These are phyloP conservation scores for Aphodius granarius DNA, from an alignment of 2,888 invertebrate species.

Conservation along the genomic window DNA sequence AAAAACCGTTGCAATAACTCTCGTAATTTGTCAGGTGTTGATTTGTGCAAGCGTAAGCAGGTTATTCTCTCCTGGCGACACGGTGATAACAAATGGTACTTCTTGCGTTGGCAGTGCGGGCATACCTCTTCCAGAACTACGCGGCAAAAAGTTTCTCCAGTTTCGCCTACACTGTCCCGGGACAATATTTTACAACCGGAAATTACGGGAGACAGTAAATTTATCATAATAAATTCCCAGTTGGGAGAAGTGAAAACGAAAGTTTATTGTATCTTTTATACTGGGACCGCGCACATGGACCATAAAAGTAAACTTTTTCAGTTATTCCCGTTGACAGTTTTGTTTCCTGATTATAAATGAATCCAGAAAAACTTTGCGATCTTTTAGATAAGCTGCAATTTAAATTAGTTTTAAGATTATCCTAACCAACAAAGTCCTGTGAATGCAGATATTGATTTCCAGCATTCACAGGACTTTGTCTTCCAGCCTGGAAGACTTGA, in stretches of 20 bases:
- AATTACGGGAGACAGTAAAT: slow-evolving; percentile 25
- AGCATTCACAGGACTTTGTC: too few species aligned
- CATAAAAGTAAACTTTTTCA: background rate
- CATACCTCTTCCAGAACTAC: background rate
- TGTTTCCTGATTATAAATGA: background rate
- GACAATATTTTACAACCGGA: slow-evolving; percentile 26
- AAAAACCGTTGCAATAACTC: background rate
- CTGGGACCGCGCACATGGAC: background rate
- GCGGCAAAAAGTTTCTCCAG: background rate
- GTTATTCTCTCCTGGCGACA: background rate
- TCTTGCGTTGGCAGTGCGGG: background rate
- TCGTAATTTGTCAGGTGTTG: background rate
- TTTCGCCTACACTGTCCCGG: background rate
- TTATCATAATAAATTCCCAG: slow-evolving; percentile 27
- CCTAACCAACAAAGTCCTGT: too few species aligned
- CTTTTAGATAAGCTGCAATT: too few species aligned
- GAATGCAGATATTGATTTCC: too few species aligned
- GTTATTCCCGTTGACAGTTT: background rate
- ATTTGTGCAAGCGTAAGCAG: background rate
- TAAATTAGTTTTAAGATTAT: too few species aligned
- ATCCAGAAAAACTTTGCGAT: background rate
- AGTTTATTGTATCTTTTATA: slow-evolving; percentile 13
- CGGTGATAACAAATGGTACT: background rate
- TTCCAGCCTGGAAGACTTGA: too few species aligned
- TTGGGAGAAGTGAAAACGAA: slow-evolving; percentile 24